phyloP scores from a whole-genome alignment of 2,888 invertebrate genomes.

The Acanthosepion esculentum region DNA sequence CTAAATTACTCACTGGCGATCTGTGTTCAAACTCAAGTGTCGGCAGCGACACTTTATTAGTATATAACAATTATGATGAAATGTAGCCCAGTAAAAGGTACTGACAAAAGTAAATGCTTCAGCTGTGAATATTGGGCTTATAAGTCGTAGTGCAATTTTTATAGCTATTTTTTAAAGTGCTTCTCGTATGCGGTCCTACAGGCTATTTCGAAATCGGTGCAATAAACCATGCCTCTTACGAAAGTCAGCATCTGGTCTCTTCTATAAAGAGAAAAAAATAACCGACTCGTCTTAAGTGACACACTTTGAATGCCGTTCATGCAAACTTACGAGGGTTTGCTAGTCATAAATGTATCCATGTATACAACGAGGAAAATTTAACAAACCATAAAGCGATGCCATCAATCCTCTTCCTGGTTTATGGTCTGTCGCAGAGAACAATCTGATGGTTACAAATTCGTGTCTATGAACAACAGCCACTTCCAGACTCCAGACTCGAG shows the following conservation, averaged over 20 bases:
- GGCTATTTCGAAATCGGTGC: background rate
- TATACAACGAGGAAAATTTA: background rate
- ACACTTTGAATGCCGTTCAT: background rate
- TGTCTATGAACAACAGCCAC: background rate
- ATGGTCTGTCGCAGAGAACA: background rate
- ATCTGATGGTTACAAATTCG: background rate
- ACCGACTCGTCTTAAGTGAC: background rate
- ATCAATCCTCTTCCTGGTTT: background rate
- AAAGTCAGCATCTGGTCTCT: too few species aligned
- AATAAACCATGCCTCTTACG: background rate
- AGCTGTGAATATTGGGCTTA: too few species aligned
- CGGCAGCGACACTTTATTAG: too few species aligned
- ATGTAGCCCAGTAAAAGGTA: too few species aligned
- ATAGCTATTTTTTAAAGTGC: too few species aligned
- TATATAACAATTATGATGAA: too few species aligned
- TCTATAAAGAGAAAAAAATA: background rate
- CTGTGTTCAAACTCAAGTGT: too few species aligned
- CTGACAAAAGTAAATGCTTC: too few species aligned
- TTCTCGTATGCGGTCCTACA: too few species aligned
- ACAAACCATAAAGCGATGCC: background rate
- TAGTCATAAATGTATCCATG: background rate
- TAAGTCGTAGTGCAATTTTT: too few species aligned
- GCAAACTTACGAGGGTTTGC: background rate
- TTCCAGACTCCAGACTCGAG: background rate
- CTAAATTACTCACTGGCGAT: too few species aligned